These are phyloP conservation scores for Fukomys damarensis DNA, from an alignment of 2,113 vertebrate species.

Conservation along the genomic window DNA sequence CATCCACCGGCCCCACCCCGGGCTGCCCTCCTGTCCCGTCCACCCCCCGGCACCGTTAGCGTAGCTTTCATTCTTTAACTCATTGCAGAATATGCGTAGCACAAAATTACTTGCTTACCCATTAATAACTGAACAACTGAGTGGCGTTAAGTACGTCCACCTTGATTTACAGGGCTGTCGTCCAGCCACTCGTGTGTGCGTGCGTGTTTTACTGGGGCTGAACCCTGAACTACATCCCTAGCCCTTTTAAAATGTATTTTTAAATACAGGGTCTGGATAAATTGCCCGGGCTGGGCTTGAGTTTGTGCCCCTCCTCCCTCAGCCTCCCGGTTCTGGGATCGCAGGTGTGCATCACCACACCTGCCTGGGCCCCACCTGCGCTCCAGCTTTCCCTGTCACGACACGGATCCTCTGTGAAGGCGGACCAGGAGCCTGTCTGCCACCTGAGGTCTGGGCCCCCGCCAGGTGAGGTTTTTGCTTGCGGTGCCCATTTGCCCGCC, in stretches of 20 bases:
- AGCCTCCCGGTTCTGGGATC: neutral
- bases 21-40: neutral
- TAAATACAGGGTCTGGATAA: neutral
- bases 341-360: neutral
- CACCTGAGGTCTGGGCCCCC: no score
- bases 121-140: neutral
- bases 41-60: no score
- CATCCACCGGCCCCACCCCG: no score
- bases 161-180: neutral
- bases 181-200: neutral
- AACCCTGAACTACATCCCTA: neutral
- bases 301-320: neutral
- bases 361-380: neutral
- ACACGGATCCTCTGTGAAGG: no score
- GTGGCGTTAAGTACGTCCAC: neutral
- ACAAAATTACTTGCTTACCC: neutral
- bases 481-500: no score
- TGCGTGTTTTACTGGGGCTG: neutral
- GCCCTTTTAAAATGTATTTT: neutral
- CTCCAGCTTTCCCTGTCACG: neutral
- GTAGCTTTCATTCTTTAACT: neutral
- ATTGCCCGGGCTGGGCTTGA: neutral
- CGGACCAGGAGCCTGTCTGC: no score
- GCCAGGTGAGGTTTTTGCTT: no score
- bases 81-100: neutral